A percentile compares a stretch with the other conserved stretches of the same genome.
Conservation (phyloP, 2,888 invertebrate genomes). For the Mellilla xanthometata region DNA sequence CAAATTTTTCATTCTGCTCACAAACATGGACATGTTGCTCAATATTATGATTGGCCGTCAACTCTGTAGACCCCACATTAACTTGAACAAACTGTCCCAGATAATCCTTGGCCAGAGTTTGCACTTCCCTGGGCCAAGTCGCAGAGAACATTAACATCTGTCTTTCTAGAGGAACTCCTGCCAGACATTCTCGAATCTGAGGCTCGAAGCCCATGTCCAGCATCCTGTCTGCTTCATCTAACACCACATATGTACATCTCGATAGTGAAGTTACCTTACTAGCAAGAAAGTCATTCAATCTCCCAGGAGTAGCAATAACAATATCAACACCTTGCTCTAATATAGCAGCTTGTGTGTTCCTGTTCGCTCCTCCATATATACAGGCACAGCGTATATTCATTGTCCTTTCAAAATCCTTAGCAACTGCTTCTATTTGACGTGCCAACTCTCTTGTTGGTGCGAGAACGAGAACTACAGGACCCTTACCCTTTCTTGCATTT, state of each 20-base stretch:
- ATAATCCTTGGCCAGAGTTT: slow-evolving; percentile 94
- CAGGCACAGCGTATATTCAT: slow-evolving; percentile 90
- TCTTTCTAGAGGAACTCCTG: slow-evolving; percentile 94
- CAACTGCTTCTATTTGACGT: slow-evolving; percentile 91
- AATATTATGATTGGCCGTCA: slow-evolving; percentile 95
- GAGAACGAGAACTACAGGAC: slow-evolving; percentile 90
- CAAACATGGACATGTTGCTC: slow-evolving; percentile 92
- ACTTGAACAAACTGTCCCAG: slow-evolving; percentile 94
- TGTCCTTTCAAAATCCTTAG: slow-evolving; percentile 87
- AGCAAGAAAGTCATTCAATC: slow-evolving; percentile 91
- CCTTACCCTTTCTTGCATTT: slow-evolving; percentile 86
- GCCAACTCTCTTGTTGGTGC: slow-evolving; percentile 91
- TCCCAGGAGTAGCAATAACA: slow-evolving; percentile 93
- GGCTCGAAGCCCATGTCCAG: slow-evolving; percentile 99
- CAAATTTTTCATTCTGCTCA: slow-evolving; percentile 90
- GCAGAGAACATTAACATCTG: slow-evolving; percentile 99
- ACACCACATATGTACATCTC: slow-evolving; percentile 90
- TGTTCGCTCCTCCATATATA: slow-evolving; percentile 93
- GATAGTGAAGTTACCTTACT: slow-evolving; percentile 86
- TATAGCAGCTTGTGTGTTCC: slow-evolving; percentile 84
- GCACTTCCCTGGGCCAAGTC: slow-evolving; percentile 98
- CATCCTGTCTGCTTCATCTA: slow-evolving; percentile 97
- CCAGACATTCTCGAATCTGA: slow-evolving; percentile 94
- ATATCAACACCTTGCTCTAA: slow-evolving; percentile 90
- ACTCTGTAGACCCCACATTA: slow-evolving; percentile 94